phyloP scores from a whole-genome alignment of 2,888 invertebrate species.

The Acanthoscelides obtectus region DNA sequence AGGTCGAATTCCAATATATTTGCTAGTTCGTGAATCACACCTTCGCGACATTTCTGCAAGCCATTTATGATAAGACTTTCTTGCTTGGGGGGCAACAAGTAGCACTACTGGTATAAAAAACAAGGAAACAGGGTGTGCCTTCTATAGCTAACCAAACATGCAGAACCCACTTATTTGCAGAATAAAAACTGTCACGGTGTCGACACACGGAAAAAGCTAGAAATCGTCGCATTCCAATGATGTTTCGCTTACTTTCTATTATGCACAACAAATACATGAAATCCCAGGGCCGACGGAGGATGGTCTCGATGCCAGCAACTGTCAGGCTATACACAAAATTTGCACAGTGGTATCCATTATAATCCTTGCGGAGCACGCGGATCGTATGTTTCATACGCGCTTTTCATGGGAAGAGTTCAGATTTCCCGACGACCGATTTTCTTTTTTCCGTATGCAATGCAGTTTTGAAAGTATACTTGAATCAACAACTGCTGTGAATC shows the following conservation, averaged over 20 bases:
- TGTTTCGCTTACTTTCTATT: not conserved
- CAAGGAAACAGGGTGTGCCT: not conserved
- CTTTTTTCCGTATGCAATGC: constrained; percentile 10
- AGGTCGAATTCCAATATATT: not conserved
- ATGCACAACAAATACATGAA: not conserved
- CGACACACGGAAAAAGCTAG: not conserved
- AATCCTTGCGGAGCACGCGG: not conserved
- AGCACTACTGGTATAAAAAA: not conserved
- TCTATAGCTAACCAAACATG: not conserved
- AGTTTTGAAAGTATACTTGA: not conserved
- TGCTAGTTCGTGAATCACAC: not conserved
- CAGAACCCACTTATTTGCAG: not conserved
- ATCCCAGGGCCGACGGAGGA: not conserved
- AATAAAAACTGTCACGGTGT: not conserved
- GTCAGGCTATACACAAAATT: not conserved
- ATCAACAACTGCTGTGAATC: not conserved
- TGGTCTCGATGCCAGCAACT: not conserved
- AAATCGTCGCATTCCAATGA: not conserved
- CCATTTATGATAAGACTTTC: not conserved
- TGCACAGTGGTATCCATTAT: not conserved
- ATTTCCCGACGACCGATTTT: constrained; percentile 2
- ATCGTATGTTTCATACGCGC: not conserved
- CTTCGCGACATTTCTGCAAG: not conserved
- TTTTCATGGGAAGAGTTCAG: not conserved
- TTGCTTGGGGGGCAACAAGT: not conserved